Percentiles rank a stretch among this genome's conserved stretches.
These are phyloP conservation scores for Pegoplata infirma DNA, from an alignment of 2,888 invertebrate species.

Conservation along the genomic window DNA sequence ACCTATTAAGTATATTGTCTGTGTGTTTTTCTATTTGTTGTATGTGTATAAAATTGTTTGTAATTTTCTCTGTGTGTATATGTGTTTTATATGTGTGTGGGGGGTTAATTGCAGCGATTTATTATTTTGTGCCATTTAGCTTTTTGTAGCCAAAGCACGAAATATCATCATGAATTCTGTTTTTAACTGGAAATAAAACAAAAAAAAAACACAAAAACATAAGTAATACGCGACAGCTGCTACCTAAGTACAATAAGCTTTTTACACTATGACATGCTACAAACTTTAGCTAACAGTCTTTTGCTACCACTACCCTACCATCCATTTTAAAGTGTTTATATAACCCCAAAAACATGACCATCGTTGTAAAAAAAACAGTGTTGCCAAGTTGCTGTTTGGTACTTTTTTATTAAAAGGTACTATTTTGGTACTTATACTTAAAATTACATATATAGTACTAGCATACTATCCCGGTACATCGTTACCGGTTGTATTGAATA, in stretches of 20 bases:
- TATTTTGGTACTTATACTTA: too few relatives aligned
- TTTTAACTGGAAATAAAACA: too few relatives aligned
- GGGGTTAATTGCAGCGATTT: constrained; percentile 57
- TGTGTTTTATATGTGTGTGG: neutral
- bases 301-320: neutral
- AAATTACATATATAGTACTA: too few relatives aligned
- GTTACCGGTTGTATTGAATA: too few relatives aligned
- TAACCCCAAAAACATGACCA: neutral
- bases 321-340: neutral
- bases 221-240: constrained; percentile 44
- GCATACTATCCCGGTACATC: too few relatives aligned
- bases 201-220: too few relatives aligned
- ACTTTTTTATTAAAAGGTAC: too few relatives aligned
- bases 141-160: constrained; percentile 46
- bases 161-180: constrained; percentile 45
- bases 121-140: constrained; percentile 51
- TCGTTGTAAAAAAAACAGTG: neutral
- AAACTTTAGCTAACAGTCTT: too few relatives aligned
- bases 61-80: neutral
- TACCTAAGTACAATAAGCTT: constrained; percentile 23
- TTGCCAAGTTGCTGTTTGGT: neutral
- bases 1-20: constrained; percentile 29
- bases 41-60: neutral
- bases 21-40: neutral
- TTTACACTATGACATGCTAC: neutral